phyloP scores from a whole-genome alignment of 2,888 invertebrate genomes.

The Resseliella maxima region DNA sequence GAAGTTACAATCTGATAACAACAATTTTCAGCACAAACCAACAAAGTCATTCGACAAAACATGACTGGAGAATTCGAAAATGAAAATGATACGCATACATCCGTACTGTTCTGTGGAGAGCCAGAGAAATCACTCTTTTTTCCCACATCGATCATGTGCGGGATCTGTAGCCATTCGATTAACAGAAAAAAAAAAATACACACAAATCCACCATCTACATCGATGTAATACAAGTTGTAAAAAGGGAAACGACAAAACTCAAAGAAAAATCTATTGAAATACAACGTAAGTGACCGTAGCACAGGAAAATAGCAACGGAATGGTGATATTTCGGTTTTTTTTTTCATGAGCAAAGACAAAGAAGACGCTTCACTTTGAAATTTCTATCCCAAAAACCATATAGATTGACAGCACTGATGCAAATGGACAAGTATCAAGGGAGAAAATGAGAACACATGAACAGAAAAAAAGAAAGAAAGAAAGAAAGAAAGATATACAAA shows the following conservation, averaged over 20 bases:
- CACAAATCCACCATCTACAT: background rate
- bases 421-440: constrained; percentile 3
- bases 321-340: constrained; percentile 26
- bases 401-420: constrained; percentile 27
- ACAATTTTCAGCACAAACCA: background rate
- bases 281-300: background rate
- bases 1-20: constrained; percentile 16
- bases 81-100: constrained; percentile 20
- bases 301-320: background rate
- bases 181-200: background rate
- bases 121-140: constrained; percentile 17
- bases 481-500: background rate
- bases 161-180: background rate
- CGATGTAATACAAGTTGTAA: background rate
- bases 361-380: constrained; percentile 6
- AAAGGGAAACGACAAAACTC: background rate
- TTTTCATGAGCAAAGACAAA: constrained; percentile 6
- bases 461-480: background rate
- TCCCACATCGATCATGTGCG: constrained; percentile 29
- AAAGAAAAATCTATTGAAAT: background rate
- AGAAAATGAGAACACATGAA: background rate
- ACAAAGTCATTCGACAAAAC: constrained; percentile 5
- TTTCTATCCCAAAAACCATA: background rate
- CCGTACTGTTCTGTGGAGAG: background rate
- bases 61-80: constrained; percentile 3